These are phyloP conservation scores for Euglossa dilemma DNA, from an alignment of 1,140 invertebrate species.

Conservation along the genomic window DNA sequence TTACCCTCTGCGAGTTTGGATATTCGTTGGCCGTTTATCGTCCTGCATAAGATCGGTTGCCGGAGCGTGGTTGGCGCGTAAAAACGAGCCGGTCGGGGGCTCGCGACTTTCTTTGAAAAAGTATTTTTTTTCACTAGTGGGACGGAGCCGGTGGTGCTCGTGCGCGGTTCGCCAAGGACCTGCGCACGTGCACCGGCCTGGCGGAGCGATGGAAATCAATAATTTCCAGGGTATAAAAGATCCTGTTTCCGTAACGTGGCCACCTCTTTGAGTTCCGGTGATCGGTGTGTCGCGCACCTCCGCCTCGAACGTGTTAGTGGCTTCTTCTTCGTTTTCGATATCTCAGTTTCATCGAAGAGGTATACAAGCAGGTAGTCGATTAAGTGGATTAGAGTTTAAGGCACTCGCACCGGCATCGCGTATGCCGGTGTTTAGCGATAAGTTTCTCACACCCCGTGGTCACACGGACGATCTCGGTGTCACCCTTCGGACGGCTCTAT, in stretches of 20 bases:
- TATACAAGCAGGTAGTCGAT: constrained; percentile 54
- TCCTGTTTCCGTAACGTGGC: constrained; percentile 60
- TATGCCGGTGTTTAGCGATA: constrained; percentile 50
- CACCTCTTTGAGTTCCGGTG: constrained; percentile 62
- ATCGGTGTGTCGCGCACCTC: constrained; percentile 59
- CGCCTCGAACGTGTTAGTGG: constrained; percentile 60
- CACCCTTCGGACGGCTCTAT: background rate
- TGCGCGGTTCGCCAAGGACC: constrained; percentile 53
- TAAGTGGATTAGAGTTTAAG: constrained; percentile 60
- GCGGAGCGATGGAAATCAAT: constrained; percentile 66
- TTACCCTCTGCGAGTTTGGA: too few species aligned
- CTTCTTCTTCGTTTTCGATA: constrained; percentile 53
- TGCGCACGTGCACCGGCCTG: constrained; percentile 58
- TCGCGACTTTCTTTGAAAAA: background rate
- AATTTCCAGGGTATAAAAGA: constrained; percentile 72
- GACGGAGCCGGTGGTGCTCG: constrained; percentile 12
- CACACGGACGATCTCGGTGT: constrained; percentile 54
- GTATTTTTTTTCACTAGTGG: background rate
- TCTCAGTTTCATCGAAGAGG: constrained; percentile 56
- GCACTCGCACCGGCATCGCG: constrained; percentile 26
- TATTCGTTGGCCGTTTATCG: background rate
- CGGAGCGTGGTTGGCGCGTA: background rate
- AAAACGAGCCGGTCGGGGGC: background rate
- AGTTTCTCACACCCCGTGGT: constrained; percentile 19
- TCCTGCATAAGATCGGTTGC: background rate